Evolutionary conservation across 2,888 invertebrate species (phyloP), one percentile per base, ranked within the genome.

Genomic region (Cylindroiulus punctatus): DNA sequence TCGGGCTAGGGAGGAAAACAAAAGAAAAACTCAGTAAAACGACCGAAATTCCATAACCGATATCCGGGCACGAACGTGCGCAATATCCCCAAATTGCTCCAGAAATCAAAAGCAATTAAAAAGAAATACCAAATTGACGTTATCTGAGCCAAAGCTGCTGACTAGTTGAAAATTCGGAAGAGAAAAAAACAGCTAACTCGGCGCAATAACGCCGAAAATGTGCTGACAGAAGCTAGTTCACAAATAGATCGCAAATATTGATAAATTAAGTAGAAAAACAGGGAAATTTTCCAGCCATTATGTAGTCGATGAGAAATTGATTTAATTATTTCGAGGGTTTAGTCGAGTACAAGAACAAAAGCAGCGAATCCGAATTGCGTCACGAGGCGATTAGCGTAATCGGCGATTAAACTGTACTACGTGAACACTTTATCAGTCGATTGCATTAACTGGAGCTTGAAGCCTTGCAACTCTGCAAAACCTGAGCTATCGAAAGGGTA

Each of bases 91-190:
- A 22, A 65, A 65, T 65, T 65, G 57, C 57, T 65, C 1, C 57
- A 65, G 57, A 65, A 65, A 65, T 65, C 57, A 65, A 65, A 65
- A 65, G 57, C 57, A 65, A 65, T 65, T 65, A 65, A 65, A 65
- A 65, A 65, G 57, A 65, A 65, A 65, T 65, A 65, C 57, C 26
- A 65, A 65, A 65, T 65, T 65, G 57, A 22, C 57, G 57, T 22
- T 65, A 65, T 65, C 57, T 65, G 19, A 65, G 22, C 57, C 1
- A 65, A 65, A 22, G 22, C 22, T 65, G 57, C 57, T 65, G 57
- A 65, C 57, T 65, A 10, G 22, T 22, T 22, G 22, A 65, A 65
- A 65, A 65, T 65, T 8, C 26, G 57, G 52, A 22, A 65, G 26
- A 5, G 22, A 65, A 19, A 44, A 57, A 65, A 65, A 65, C 22